Evolutionary conservation across 2,797 vertebrate genomes (phyloP), one percentile per base, ranked within the genome.

Genomic region (Silurus lanzhouensis): DNA sequence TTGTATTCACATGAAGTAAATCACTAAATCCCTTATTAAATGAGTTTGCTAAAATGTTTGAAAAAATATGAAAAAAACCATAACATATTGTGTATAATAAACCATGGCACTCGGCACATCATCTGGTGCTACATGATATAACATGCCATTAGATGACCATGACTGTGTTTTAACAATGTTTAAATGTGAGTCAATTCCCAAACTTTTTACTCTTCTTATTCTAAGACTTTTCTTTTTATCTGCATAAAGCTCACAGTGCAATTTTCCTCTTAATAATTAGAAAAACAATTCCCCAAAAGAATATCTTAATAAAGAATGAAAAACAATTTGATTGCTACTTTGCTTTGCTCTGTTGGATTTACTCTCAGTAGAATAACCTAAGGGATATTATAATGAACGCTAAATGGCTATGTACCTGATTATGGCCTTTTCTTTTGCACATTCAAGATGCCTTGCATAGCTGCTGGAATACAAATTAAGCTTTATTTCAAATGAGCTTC

Each of bases 341-440:
- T 84, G 52, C 31, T 57, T 38, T 84, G 74, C 58, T 74, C 44
- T 25, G 78, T 44, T 52, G 9, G 79, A 66, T 46, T 81, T 81
- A 15, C 15, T 83, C 83, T 76, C 71, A 82, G 77, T 87, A 88
- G 85, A 67, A 84, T 63, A 64, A 86, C 85, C 78, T 82, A 44
- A 77, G 80, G 77, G 60, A 77, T 84, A 88, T 85, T 75, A 74
- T 74, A 78, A 66, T 82, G 75, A 61, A 89, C 72, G 38, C 48
- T 81, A 85, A 88, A 75, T 82, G 76, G 83, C 52, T n/a, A 71
- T 74, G 75, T 79, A 83, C 84, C 85, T 88, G 86, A 91, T 89
- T 66, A 60, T 68, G 61, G 70, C 85, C 67, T 68, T 52, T 84
- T 68, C 55, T 81, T 87, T 83, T 55, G 52, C 27, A 58, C 31